These are phyloP conservation scores for Balearica regulorum DNA, from an alignment of 2,797 vertebrate species.

Conservation along the genomic window DNA sequence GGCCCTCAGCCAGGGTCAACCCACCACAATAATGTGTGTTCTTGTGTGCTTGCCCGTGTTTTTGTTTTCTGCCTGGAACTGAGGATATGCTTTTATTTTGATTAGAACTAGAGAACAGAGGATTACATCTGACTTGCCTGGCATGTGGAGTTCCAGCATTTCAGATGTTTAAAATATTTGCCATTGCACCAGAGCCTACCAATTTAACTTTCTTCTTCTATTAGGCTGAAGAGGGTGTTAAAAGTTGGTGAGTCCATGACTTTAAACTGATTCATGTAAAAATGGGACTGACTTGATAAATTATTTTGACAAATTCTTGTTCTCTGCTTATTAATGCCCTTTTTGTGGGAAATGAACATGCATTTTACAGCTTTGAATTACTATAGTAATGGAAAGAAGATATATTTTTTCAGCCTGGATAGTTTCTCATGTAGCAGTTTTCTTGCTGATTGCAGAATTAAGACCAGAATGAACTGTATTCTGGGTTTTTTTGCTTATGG, in stretches of 20 bases:
- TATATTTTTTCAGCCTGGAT: neutral
- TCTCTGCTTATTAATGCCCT: neutral
- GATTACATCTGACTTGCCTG: neutral
- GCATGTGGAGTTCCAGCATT: neutral
- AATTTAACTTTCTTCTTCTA: neutral
- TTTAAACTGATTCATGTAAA: neutral
- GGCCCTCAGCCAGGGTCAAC: too few species aligned
- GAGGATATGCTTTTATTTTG: neutral
- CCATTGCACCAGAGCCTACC: neutral
- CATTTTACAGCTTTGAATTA: neutral
- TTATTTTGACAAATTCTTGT: constrained; percentile 11
- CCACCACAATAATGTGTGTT: too few species aligned
- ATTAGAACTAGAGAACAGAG: neutral
- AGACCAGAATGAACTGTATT: neutral
- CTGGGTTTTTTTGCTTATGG: neutral
- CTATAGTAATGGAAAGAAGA: neutral
- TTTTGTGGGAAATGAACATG: neutral
- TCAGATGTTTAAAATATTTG: neutral
- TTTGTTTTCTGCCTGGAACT: neutral
- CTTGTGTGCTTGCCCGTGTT: neutral
- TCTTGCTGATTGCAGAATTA: neutral
- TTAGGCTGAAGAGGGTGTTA: neutral
- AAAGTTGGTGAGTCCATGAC: neutral
- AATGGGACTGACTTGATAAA: neutral
- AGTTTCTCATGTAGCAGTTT: neutral